A percentile compares a stretch with the other conserved stretches of the same genome.
These are phyloP conservation scores for Panagrolaimus sp. DNA, from an alignment of 1,140 invertebrate genomes.

Conservation along the genomic window DNA sequence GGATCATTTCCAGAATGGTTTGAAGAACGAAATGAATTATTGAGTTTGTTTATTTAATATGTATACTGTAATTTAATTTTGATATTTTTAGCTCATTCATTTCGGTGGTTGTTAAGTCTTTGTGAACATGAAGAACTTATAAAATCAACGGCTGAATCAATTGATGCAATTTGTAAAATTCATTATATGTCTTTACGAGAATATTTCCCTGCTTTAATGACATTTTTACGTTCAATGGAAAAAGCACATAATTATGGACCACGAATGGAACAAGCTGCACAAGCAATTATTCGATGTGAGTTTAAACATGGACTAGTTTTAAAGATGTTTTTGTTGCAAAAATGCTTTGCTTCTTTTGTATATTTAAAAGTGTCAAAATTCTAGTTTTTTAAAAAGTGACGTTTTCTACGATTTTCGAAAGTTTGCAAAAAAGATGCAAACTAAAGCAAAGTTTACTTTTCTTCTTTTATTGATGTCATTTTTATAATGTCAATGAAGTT, in stretches of 20 bases:
- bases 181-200: slow-evolving; percentile 30
- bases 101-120: slow-evolving; percentile 35
- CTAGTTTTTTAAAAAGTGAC: no score
- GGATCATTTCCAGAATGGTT: slow-evolving; percentile 94
- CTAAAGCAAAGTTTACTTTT: no score
- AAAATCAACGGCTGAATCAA: slow-evolving; percentile 29
- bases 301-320: neutral
- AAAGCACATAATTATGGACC: slow-evolving; percentile 15
- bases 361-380: no score
- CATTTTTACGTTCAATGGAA: slow-evolving; percentile 26
- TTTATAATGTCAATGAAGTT: no score
- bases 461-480: no score
- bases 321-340: no score
- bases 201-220: slow-evolving; percentile 29
- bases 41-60: slow-evolving; percentile 64
- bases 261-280: slow-evolving; percentile 32
- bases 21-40: slow-evolving; percentile 73
- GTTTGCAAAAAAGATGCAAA: neutral
- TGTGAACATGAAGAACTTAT: slow-evolving; percentile 26
- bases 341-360: no score
- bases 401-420: neutral
- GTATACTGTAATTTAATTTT: neutral
- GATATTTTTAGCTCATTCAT: slow-evolving; percentile 30
- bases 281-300: slow-evolving; percentile 32
- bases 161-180: slow-evolving; percentile 27